Percentiles rank a stretch among this genome's conserved stretches.
Evolutionary conservation across 2,888 invertebrate genomes (phyloP).

Genomic region (Drosophila tripunctata): DNA sequence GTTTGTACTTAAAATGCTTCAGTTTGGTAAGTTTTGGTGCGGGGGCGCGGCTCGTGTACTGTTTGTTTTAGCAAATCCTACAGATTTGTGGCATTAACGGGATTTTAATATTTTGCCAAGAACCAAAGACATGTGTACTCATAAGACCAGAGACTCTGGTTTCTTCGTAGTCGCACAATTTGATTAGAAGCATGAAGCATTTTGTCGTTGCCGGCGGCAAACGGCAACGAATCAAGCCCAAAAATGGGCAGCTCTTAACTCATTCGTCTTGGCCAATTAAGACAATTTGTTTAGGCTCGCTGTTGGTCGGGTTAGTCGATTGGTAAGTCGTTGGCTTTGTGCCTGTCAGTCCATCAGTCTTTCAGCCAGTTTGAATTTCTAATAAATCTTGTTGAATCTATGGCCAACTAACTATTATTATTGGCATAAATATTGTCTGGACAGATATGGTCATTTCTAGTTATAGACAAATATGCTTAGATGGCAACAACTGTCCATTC

Average conservation of each 20-base stretch:
- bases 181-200: conserved; percentile 55
- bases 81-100: conserved; percentile 59
- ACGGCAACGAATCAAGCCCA: conserved; percentile 29
- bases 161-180: conserved; percentile 21
- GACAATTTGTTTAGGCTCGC: conserved; percentile 62
- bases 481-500: conserved; percentile 25
- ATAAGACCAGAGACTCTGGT: too few species aligned
- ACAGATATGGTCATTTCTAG: conserved; percentile 58
- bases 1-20: conserved; percentile 46
- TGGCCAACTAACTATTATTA: conserved; percentile 37
- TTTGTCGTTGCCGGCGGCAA: conserved; percentile 44
- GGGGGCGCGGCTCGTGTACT: conserved; percentile 45
- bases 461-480: conserved; percentile 56
- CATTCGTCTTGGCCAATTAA: conserved; percentile 69
- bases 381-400: conserved; percentile 58
- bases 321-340: conserved; percentile 9
- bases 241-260: conserved; percentile 45
- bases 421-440: conserved; percentile 52
- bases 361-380: conserved; percentile 37
- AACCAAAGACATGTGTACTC: background rate
- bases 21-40: conserved; percentile 15
- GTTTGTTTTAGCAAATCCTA: conserved; percentile 61
- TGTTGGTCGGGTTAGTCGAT: conserved; percentile 24
- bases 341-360: conserved; percentile 36
- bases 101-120: conserved; percentile 46